Evolutionary conservation across 2,113 vertebrate genomes (phyloP).

Genomic region (Peromyscus californicus): DNA sequence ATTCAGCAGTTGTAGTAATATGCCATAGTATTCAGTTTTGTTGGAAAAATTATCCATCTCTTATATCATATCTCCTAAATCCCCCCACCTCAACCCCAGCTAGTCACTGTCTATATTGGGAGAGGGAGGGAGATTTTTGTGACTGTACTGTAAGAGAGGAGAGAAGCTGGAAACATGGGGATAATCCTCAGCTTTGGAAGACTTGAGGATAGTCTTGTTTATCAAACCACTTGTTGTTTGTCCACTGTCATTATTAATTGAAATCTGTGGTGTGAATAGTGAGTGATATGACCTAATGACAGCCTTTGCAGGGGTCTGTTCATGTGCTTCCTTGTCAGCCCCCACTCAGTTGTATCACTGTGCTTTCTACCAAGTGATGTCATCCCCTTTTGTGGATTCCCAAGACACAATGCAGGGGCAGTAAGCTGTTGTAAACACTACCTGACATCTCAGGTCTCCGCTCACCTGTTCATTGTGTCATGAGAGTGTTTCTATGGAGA

Average conservation of each 20-base stretch:
- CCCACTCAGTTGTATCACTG: not conserved
- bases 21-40: not conserved
- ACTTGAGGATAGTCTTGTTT: not conserved
- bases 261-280: not conserved
- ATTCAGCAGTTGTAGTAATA: not conserved
- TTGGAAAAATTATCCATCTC: not conserved
- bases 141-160: not conserved
- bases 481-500: not conserved
- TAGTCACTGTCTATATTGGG: not conserved
- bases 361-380: not conserved
- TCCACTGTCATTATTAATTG: not conserved
- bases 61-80: not conserved
- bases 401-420: not conserved
- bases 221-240: not conserved
- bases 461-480: not conserved
- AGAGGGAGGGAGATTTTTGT: not conserved
- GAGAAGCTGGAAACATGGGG: not conserved
- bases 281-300: not conserved
- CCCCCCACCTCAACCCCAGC: not conserved
- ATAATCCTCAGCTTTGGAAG: not conserved
- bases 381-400: not conserved
- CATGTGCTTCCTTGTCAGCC: not conserved
- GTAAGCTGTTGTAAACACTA: not conserved
- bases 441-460: no score
- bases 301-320: not conserved